Conservation (phyloP, 1,140 invertebrate species). For the Episyrphus balteatus region DNA sequence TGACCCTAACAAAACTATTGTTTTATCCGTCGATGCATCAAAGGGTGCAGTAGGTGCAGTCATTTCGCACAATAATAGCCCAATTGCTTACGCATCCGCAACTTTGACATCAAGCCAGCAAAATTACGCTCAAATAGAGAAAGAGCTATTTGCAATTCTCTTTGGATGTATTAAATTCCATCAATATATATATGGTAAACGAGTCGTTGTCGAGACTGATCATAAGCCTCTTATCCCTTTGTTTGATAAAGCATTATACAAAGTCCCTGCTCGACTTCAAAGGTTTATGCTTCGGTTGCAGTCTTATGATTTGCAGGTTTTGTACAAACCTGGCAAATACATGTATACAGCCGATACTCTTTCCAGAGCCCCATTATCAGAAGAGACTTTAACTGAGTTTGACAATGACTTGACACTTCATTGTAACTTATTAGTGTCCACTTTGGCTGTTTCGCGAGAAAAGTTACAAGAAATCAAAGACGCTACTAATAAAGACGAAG, state of each 20-base stretch:
- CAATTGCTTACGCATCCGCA: slow-evolving; percentile 22
- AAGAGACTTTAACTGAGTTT: slow-evolving; percentile 10
- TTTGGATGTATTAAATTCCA: slow-evolving; percentile 33
- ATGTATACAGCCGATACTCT: slow-evolving; percentile 37
- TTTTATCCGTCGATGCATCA: slow-evolving; percentile 15
- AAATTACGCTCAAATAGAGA: slow-evolving; percentile 40
- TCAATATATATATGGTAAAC: slow-evolving; percentile 33
- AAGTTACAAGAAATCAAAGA: slow-evolving; percentile 19
- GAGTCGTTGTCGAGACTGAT: slow-evolving; percentile 39
- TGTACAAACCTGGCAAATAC: slow-evolving; percentile 33
- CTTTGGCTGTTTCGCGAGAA: slow-evolving; percentile 9
- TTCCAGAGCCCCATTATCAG: slow-evolving; percentile 22
- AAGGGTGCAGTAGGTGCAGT: slow-evolving; percentile 15
- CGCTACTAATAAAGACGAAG: slow-evolving; percentile 16
- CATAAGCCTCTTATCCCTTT: slow-evolving; percentile 36
- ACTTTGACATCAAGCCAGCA: slow-evolving; percentile 24
- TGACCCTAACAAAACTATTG: slow-evolving; percentile 17
- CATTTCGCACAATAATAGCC: slow-evolving; percentile 21
- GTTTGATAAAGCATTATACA: slow-evolving; percentile 19
- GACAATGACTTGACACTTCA: slow-evolving; percentile 14
- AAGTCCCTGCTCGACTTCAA: slow-evolving; percentile 18
- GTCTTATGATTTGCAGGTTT: slow-evolving; percentile 11
- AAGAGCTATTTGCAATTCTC: slow-evolving; percentile 36
- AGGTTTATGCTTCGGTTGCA: slow-evolving; percentile 14
- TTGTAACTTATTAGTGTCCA: slow-evolving; percentile 13